Evolutionary conservation across 1,140 invertebrate species (phyloP).

Genomic region (Gryllus bimaculatus): DNA sequence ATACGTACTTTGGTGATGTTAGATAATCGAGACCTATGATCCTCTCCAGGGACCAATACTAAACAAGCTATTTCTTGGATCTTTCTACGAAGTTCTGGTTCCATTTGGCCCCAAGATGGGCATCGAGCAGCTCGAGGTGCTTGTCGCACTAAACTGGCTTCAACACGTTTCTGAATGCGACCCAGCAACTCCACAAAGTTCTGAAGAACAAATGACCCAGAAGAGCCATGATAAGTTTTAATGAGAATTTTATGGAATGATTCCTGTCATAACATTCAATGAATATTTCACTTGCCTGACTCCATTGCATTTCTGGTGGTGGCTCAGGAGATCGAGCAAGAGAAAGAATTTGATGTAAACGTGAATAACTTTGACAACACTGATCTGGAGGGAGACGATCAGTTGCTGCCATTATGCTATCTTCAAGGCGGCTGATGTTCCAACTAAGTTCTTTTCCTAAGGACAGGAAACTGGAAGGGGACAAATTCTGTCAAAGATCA

Average conservation of each 20-base stretch:
- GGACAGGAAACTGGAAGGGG: constrained; percentile 42
- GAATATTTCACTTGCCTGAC: constrained; percentile 27
- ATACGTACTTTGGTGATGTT: neutral
- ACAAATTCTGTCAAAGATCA: neutral
- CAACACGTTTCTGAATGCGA: constrained; percentile 41
- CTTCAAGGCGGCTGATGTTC: constrained; percentile 55
- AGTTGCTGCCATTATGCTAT: constrained; percentile 51
- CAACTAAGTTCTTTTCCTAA: constrained; percentile 54
- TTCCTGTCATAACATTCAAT: too few species aligned
- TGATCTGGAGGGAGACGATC: constrained; percentile 55
- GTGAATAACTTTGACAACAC: constrained; percentile 56
- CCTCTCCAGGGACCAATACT: constrained; percentile 39
- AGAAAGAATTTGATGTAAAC: constrained; percentile 37
- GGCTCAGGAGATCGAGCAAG: constrained; percentile 26
- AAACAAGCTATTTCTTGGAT: constrained; percentile 50
- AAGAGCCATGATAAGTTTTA: too few species aligned
- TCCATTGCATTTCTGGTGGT: constrained; percentile 34
- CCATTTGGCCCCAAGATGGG: constrained; percentile 52
- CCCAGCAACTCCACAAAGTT: constrained; percentile 38
- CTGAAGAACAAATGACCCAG: constrained; percentile 21
- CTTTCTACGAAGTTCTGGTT: constrained; percentile 45
- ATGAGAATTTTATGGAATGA: too few species aligned
- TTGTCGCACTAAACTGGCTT: constrained; percentile 51
- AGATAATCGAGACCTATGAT: constrained; percentile 5
- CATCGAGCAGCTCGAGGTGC: constrained; percentile 50